A percentile compares a stretch with the other conserved stretches of the same genome.
These are phyloP conservation scores for Drosophila yakuba DNA, from an alignment of 1,140 invertebrate species.

Conservation along the genomic window DNA sequence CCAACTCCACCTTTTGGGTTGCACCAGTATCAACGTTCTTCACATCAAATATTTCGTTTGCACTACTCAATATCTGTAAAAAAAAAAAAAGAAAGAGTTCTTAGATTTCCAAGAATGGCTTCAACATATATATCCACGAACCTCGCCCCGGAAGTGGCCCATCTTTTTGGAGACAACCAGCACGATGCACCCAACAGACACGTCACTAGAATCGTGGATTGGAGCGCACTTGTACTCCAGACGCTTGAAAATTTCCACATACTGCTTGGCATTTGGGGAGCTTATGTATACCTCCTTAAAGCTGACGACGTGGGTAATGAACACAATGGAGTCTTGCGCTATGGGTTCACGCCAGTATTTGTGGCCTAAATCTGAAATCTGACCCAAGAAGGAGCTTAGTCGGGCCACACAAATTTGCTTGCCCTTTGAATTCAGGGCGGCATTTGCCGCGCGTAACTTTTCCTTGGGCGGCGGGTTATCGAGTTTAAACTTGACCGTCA, in stretches of 20 bases:
- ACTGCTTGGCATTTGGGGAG: constrained; percentile 30
- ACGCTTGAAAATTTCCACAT: constrained; percentile 33
- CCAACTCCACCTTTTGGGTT: constrained; percentile 1
- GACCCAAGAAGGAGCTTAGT: constrained; percentile 29
- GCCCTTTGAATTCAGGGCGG: constrained; percentile 14
- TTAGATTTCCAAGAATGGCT: no score
- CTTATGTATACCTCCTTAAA: constrained; percentile 50
- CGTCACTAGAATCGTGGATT: constrained; percentile 5
- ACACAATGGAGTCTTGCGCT: constrained; percentile 16
- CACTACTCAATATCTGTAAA: constrained; percentile 17
- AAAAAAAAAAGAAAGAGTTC: no score
- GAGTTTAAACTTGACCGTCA: constrained; percentile 32
- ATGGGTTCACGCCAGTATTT: constrained; percentile 54
- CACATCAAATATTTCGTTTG: constrained; percentile 16
- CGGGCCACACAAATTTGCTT: constrained; percentile 30
- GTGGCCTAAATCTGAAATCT: constrained; percentile 21
- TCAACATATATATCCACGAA: neutral
- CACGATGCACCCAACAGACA: constrained; percentile 40
- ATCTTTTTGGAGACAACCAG: constrained; percentile 27
- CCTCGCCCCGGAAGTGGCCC: constrained; percentile 49
- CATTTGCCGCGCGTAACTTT: constrained; percentile 8
- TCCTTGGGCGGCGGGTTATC: neutral
- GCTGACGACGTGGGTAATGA: constrained; percentile 35
- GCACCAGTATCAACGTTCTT: constrained; percentile 54
- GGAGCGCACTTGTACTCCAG: constrained; percentile 36